These are phyloP conservation scores for Phymorhynchus buccinoides DNA, from an alignment of 1,140 invertebrate species.

Conservation along the genomic window DNA sequence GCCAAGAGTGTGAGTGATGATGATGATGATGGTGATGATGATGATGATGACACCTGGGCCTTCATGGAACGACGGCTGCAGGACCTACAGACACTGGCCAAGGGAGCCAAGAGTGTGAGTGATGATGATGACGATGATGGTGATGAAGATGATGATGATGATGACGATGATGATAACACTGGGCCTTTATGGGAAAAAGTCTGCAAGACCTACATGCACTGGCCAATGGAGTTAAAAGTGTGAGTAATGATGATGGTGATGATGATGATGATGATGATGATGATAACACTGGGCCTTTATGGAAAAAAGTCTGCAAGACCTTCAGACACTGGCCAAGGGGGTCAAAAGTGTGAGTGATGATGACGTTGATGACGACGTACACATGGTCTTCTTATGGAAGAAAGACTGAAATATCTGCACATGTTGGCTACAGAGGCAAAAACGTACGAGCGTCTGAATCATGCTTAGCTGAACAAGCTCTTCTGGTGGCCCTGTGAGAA, in stretches of 20 bases:
- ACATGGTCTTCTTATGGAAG: no score
- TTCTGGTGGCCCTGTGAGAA: no score
- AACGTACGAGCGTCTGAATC: no score
- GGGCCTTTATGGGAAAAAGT: neutral
- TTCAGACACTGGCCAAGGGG: constrained; percentile 50
- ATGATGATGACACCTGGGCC: constrained; percentile 82
- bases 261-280: neutral
- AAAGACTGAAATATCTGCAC: no score
- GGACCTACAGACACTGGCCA: constrained; percentile 69
- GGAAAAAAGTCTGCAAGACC: neutral
- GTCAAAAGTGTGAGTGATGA: constrained; percentile 57
- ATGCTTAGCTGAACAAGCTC: no score
- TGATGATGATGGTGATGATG: no score
- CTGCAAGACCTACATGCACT: constrained; percentile 34
- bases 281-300: neutral
- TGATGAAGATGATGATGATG: neutral
- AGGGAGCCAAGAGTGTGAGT: constrained; percentile 57
- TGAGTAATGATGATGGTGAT: neutral
- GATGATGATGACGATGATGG: no score
- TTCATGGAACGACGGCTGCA: constrained; percentile 86
- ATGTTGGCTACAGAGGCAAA: no score
- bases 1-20: constrained; percentile 58
- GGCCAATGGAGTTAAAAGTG: constrained; percentile 52
- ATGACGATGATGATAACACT: neutral
- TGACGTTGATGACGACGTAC: no score